A percentile compares a stretch with the other conserved stretches of the same genome.
Evolutionary conservation across 2,113 vertebrate genomes (phyloP).

Genomic region (Willisornis vidua): DNA sequence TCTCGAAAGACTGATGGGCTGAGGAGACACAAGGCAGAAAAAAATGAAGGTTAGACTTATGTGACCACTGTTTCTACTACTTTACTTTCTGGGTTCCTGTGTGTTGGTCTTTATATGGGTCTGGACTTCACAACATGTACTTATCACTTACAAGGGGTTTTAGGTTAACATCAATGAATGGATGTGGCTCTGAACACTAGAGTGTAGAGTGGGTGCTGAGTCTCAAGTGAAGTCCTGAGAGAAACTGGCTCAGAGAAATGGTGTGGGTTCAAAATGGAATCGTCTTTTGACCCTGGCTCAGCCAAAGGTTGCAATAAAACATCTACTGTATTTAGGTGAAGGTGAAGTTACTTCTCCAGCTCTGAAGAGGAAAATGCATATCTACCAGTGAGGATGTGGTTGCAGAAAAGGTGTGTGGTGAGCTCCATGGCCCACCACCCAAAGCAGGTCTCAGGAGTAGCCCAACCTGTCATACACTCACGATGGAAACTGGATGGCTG

Average conservation of each 20-base stretch:
- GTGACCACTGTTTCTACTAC: not conserved
- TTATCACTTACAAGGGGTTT: not conserved
- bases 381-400: not conserved
- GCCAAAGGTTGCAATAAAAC: not conserved
- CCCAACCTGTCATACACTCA: fast-evolving
- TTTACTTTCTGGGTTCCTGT: not conserved
- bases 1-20: not conserved
- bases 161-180: not conserved
- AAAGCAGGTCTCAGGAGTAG: not conserved
- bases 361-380: not conserved
- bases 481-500: not conserved
- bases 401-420: not conserved
- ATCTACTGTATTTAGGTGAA: not conserved
- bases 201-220: not conserved
- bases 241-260: not conserved
- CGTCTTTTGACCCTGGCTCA: not conserved
- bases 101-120: not conserved
- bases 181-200: not conserved
- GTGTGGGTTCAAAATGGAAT: not conserved
- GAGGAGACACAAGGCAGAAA: not conserved
- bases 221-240: not conserved
- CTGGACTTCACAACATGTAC: not conserved
- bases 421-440: fast-evolving
- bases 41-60: not conserved
- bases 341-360: not conserved